Evolutionary conservation across 2,113 vertebrate genomes (phyloP), one percentile per base, ranked within the genome.

Genomic region (Sorex araneus): DNA sequence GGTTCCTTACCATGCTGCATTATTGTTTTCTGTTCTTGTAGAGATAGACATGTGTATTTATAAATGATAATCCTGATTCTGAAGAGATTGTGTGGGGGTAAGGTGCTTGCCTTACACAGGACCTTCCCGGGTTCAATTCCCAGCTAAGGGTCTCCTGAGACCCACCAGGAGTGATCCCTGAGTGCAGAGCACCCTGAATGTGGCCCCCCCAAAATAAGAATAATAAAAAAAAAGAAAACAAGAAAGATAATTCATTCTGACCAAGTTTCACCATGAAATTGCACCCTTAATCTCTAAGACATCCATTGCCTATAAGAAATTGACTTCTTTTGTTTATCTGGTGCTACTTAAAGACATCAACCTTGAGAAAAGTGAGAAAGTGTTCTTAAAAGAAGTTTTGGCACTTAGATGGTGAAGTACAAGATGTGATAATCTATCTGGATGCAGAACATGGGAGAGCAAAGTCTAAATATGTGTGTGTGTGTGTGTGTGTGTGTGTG

Each of bases 281-380:
- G 54, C 83, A 73, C 73, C 36, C 86, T 80, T 76, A 12, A 45
- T 74, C 77, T 43, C 25, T 27, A n/a, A 89, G 75, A 78, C 64
- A 71, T 91, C 76, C 50, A 34, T 78, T 85, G 60, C 74, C 27
- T 43, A 9, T 89, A 84, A 54, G 75, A 57, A 80, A 76, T 85
- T 87, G 86, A 71, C 45, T 66, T 94, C 87, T 87, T 25, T 80
- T 43, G 34, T 79, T 70, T 50, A 0, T 79, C 60, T 93, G 15
- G 50, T 84, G 36, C 67, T 77, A 73, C 40, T 84, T 89, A 30
- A 30, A 19, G 43, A 18, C 40, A 5, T 70, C 30, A 74, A 90
- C 83, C 32, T 89, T 69, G 60, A 43, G 30, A 86, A 54, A 86
- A 88, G 82, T 67, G 45, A 90, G 54, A 85, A 84, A 60, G 77